phyloP scores from a whole-genome alignment of 1,140 invertebrate species.

The Chlorops oryzae region DNA sequence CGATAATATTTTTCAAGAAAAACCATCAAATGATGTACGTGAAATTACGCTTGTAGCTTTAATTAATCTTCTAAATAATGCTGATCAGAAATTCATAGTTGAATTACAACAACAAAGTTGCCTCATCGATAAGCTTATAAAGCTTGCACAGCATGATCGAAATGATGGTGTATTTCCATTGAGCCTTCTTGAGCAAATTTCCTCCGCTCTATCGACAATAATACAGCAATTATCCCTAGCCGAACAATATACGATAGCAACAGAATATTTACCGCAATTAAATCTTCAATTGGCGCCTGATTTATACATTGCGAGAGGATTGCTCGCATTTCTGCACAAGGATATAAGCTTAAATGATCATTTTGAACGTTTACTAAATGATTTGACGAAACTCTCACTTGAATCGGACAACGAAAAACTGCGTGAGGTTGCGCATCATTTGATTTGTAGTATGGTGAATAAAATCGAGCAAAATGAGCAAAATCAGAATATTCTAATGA shows the following conservation, averaged over 20 bases:
- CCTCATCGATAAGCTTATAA: slow-evolving; percentile 31
- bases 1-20: slow-evolving; percentile 22
- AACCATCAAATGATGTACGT: slow-evolving; percentile 15
- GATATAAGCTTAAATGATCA: slow-evolving; percentile 38
- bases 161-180: slow-evolving; percentile 14
- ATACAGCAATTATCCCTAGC: slow-evolving; percentile 30
- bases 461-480: slow-evolving; percentile 27
- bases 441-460: slow-evolving; percentile 43
- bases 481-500: slow-evolving; percentile 25
- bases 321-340: slow-evolving; percentile 35
- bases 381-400: slow-evolving; percentile 35
- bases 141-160: slow-evolving; percentile 20
- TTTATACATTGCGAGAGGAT: slow-evolving; percentile 37
- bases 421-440: slow-evolving; percentile 30
- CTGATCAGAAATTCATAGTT: slow-evolving; percentile 30
- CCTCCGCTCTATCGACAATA: slow-evolving; percentile 28
- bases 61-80: slow-evolving; percentile 24
- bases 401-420: slow-evolving; percentile 25
- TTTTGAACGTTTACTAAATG: slow-evolving; percentile 35
- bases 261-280: slow-evolving; percentile 33
- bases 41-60: slow-evolving; percentile 31
- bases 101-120: slow-evolving; percentile 36
- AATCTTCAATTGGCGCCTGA: slow-evolving; percentile 29
- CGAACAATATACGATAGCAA: slow-evolving; percentile 36
- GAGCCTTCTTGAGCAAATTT: slow-evolving; percentile 30